Percentiles rank a stretch among this genome's conserved stretches.
phyloP scores from a whole-genome alignment of 2,797 vertebrate species.

The Steatocranus sp. region DNA sequence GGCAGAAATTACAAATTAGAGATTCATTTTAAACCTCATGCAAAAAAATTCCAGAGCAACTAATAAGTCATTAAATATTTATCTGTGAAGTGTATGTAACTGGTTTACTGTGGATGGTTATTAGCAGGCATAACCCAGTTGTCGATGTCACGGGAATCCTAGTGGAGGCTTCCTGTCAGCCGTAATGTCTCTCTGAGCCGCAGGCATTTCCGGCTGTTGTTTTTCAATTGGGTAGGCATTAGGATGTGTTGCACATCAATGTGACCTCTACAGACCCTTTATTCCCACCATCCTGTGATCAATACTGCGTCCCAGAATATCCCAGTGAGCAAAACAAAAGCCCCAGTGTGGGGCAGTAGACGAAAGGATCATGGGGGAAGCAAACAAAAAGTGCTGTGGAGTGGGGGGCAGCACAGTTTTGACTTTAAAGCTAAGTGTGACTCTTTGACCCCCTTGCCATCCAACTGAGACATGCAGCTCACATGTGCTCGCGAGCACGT shows the following conservation, averaged over 20 bases:
- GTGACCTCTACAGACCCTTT: slow-evolving; percentile 31
- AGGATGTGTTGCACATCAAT: slow-evolving; percentile 49
- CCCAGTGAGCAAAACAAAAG: not conserved
- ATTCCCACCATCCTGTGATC: slow-evolving; percentile 29
- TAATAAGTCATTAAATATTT: not conserved
- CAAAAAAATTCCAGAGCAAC: not conserved
- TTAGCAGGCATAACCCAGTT: not conserved
- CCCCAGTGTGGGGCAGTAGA: not conserved
- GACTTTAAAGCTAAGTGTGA: not conserved
- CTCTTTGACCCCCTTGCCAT: not conserved
- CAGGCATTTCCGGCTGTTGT: slow-evolving; percentile 33
- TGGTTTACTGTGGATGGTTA: not conserved
- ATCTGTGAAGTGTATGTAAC: not conserved
- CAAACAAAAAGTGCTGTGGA: slow-evolving; percentile 5
- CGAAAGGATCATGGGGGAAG: not conserved
- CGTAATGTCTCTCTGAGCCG: slow-evolving; percentile 3
- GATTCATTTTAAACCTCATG: not conserved
- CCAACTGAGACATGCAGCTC: not conserved
- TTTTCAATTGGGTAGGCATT: slow-evolving; percentile 39
- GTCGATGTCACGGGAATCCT: not conserved
- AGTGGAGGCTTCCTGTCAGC: not conserved
- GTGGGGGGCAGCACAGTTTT: not conserved
- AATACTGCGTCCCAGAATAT: slow-evolving; percentile 34
- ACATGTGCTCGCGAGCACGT: slow-evolving; percentile 16
- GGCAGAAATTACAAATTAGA: not conserved